Evolutionary conservation across 2,113 vertebrate genomes (phyloP).

Genomic region (Albula goreensis): DNA sequence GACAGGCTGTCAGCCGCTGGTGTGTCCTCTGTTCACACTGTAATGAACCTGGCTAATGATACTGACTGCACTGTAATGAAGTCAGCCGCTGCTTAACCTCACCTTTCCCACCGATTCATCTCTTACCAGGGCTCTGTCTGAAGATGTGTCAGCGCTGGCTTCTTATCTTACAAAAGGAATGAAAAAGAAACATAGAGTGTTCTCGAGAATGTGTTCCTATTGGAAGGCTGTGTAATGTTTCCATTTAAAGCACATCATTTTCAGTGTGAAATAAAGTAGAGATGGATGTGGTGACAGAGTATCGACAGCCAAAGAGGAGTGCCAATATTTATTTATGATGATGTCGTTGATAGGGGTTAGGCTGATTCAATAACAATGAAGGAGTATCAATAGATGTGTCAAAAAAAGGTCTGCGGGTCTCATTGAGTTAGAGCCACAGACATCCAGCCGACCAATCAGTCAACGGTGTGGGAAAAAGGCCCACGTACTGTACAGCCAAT

Average conservation of each 20-base stretch:
- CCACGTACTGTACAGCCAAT: not conserved
- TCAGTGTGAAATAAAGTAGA: not conserved
- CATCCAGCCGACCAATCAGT: not conserved
- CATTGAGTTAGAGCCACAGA: not conserved
- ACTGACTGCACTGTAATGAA: not conserved
- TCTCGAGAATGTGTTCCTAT: not conserved
- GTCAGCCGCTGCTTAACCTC: not conserved
- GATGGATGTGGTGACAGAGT: not conserved
- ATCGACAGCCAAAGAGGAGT: not conserved
- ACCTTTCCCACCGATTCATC: not conserved
- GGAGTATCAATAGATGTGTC: not conserved
- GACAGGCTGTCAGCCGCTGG: not conserved
- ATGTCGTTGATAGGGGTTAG: not conserved
- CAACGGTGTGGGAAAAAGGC: not conserved
- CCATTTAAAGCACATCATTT: not conserved
- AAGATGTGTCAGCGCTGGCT: not conserved
- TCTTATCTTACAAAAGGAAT: not conserved
- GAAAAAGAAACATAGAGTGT: not conserved
- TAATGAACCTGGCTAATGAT: not conserved
- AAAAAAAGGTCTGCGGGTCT: not conserved
- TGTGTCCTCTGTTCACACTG: not conserved
- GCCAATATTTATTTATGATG: not conserved
- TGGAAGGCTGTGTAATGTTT: not conserved
- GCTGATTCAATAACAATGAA: not conserved
- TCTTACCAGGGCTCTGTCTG: not conserved